Percentiles rank a stretch among this genome's conserved stretches.
Evolutionary conservation across 1,140 invertebrate genomes (phyloP).

Genomic region (Doryteuthis pealeii): DNA sequence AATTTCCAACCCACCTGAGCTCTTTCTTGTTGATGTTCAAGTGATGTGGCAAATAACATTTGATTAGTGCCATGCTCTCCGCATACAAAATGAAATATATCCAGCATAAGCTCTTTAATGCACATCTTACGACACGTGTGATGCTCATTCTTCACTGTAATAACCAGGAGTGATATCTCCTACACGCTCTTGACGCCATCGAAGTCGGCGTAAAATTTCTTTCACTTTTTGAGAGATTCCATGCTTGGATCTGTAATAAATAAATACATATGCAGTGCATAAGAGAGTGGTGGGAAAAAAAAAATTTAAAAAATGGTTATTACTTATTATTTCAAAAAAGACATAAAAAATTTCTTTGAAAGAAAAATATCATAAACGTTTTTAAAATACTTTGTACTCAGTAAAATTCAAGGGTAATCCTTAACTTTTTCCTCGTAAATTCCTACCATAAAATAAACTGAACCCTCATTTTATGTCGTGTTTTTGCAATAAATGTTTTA

Average conservation of each 20-base stretch:
- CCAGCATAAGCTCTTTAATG: conserved; percentile 24
- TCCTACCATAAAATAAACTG: too few relatives aligned
- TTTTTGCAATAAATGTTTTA: too few relatives aligned
- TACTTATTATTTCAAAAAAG: too few relatives aligned
- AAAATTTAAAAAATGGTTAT: too few relatives aligned
- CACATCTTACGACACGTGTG: conserved; percentile 17
- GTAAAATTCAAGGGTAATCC: too few relatives aligned
- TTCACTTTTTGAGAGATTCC: conserved; percentile 53
- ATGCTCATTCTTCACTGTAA: conserved; percentile 9
- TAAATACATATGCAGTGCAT: neutral
- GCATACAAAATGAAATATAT: conserved; percentile 46
- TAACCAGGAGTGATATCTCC: conserved; percentile 23
- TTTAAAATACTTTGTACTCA: too few relatives aligned
- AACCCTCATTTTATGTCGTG: too few relatives aligned
- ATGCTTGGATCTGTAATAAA: conserved; percentile 29
- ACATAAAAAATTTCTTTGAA: too few relatives aligned
- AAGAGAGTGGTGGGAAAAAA: neutral
- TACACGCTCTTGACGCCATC: conserved; percentile 49
- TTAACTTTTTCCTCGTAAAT: too few relatives aligned
- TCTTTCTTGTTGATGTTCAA: conserved; percentile 61
- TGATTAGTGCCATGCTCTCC: conserved; percentile 44
- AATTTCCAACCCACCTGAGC: conserved; percentile 56
- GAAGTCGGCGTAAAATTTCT: conserved; percentile 45
- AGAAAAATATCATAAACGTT: too few relatives aligned
- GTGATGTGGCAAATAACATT: conserved; percentile 49